Base-by-base conservation (phyloP, 2,797 vertebrate genomes). In the Zalophus californianus region DNA sequence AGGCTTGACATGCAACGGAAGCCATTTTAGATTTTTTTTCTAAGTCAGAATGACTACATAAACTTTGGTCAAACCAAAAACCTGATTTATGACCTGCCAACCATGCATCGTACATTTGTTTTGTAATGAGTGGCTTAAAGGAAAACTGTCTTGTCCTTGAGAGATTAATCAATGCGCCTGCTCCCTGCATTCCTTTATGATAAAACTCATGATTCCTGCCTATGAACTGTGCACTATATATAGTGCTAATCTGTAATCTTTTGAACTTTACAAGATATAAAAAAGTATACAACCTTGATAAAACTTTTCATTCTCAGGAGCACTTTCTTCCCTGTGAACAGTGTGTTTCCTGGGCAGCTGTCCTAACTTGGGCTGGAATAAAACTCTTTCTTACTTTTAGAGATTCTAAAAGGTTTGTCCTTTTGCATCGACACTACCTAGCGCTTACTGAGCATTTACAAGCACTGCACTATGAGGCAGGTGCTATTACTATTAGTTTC, bases 401-500 rank as follows among this genome's bases (percentile, higher is more conserved):
- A 77, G 73, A 77, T 50, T 50, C 73, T 50, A 32, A 32, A 50
- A 50, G 44, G 44, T 50, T 77, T 32, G 14, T 32, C 73, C 16
- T 32, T 75, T 50, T 77, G 73, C 8, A 29, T 11, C 0, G 15
- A 32, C 15, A 64, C 54, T 50, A 5, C 4, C 38, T 60, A 77
- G 82, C 44, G 7, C 35, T 56, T 32, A 16, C 7, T 18, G 58
- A n/a, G 32, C 32, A 91, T 32, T 32, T 13, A 44, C 6, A 32
- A 14, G 27, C 7, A 38, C 7, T 10, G 2, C 27, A 8, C 4
- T 3, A 3, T 2, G 4, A 44, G 29, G 20, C 35, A 56, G 41
- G 18, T 16, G 6, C 52, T 48, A 8, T 54, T 35, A 56, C 23
- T 32, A 9, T 86, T 52, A 44, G 6, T 32, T n/a, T 95, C 23